A percentile compares a stretch with the other conserved stretches of the same genome.
Conservation (phyloP, 1,140 invertebrate genomes). For the Halesus radiatus region DNA sequence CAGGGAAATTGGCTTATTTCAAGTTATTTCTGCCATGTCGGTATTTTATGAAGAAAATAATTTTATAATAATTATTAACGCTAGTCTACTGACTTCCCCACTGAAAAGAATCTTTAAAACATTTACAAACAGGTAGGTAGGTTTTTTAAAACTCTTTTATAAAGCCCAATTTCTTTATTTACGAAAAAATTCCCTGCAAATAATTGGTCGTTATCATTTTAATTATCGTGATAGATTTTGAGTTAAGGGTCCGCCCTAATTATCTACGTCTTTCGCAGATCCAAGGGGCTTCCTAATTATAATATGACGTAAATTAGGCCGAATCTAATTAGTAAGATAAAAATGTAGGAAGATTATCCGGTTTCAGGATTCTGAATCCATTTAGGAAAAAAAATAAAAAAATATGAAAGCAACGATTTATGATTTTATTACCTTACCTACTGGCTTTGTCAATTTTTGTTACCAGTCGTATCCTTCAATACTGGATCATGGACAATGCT, state of each 20-base stretch:
- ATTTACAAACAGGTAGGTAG: neutral
- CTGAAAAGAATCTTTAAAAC: neutral
- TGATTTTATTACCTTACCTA: neutral
- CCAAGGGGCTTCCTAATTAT: neutral
- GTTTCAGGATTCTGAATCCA: neutral
- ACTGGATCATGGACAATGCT: too few relatives aligned
- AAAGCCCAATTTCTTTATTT: neutral
- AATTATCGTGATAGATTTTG: slow-evolving; percentile 1
- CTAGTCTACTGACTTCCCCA: neutral
- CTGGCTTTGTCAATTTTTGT: neutral
- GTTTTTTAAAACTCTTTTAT: neutral
- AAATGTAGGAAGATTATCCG: neutral
- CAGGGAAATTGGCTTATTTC: too few relatives aligned
- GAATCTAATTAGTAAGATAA: slow-evolving; percentile 8
- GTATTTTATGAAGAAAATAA: too few relatives aligned
- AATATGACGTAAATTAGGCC: neutral
- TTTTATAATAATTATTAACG: neutral
- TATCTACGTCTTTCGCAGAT: neutral
- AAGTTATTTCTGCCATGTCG: too few relatives aligned
- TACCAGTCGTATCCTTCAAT: neutral
- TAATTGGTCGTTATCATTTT: neutral
- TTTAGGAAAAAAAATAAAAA: neutral
- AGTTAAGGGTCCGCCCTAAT: neutral
- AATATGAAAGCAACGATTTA: neutral
- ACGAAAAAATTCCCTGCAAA: neutral